phyloP scores from a whole-genome alignment of 2,888 invertebrate species.

The Athripsodes cinereus region DNA sequence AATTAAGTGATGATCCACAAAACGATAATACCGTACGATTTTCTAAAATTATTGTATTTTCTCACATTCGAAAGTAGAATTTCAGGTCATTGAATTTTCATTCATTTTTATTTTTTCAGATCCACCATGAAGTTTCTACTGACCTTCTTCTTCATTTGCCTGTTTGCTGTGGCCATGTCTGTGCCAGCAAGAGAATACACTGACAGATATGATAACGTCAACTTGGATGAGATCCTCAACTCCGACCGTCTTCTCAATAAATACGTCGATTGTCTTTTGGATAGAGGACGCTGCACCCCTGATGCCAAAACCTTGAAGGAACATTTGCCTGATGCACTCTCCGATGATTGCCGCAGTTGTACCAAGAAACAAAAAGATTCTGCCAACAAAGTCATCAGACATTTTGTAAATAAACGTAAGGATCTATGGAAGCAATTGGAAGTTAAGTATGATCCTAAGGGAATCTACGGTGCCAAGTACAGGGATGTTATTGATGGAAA shows the following conservation, averaged over 20 bases:
- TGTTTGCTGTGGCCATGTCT: slow-evolving; percentile 39
- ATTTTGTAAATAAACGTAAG: slow-evolving; percentile 59
- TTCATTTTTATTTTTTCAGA: neutral
- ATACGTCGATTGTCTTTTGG: slow-evolving; percentile 63
- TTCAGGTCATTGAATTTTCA: too few relatives aligned
- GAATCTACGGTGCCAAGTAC: slow-evolving; percentile 59
- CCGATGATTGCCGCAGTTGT: slow-evolving; percentile 62
- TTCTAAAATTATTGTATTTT: too few relatives aligned
- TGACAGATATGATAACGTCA: slow-evolving; percentile 63
- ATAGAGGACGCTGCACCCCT: slow-evolving; percentile 58
- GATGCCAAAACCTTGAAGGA: slow-evolving; percentile 57
- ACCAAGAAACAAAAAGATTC: slow-evolving; percentile 50
- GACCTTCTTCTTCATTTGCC: slow-evolving; percentile 37
- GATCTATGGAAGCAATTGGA: slow-evolving; percentile 59
- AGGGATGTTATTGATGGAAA: slow-evolving; percentile 35
- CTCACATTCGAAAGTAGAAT: too few relatives aligned
- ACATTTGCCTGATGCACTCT: slow-evolving; percentile 64
- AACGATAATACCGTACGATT: too few relatives aligned
- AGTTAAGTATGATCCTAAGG: slow-evolving; percentile 63
- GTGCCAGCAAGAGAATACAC: slow-evolving; percentile 51
- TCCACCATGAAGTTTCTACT: slow-evolving; percentile 40
- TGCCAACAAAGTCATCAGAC: slow-evolving; percentile 57
- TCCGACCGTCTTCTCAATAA: slow-evolving; percentile 60
- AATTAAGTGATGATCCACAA: too few relatives aligned
- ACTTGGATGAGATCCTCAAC: slow-evolving; percentile 59